Conservation (phyloP, 1,140 invertebrate species). For the Apis cerana region DNA sequence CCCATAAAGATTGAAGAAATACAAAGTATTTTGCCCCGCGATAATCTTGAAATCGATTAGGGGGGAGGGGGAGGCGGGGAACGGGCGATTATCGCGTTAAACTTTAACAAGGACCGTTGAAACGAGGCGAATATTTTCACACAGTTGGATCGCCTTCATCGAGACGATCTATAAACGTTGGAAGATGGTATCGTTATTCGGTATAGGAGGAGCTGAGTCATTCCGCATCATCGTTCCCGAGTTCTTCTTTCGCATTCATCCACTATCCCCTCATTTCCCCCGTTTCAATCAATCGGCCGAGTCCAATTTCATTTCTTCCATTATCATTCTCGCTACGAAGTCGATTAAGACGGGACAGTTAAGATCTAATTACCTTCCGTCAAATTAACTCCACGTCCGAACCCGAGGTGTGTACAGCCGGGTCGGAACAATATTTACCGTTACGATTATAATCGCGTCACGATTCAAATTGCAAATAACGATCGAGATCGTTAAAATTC, state of each 20-base stretch:
- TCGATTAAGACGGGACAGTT: slow-evolving; percentile 47
- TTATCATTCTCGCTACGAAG: slow-evolving; percentile 60
- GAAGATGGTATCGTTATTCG: slow-evolving; percentile 56
- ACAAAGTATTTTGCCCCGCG: no score
- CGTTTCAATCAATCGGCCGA: slow-evolving; percentile 62
- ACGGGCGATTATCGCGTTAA: background rate
- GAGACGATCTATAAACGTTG: slow-evolving; percentile 28
- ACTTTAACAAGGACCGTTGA: no score
- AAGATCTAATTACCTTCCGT: slow-evolving; percentile 60
- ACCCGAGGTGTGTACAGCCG: background rate
- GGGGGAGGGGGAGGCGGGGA: background rate
- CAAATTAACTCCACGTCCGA: slow-evolving; percentile 38
- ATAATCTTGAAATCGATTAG: no score
- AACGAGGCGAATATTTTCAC: slow-evolving; percentile 10
- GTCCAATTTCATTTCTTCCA: slow-evolving; percentile 61
- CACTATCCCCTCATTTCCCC: slow-evolving; percentile 44
- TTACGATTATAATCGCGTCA: background rate
- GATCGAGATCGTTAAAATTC: background rate
- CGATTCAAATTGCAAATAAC: background rate
- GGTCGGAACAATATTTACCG: background rate
- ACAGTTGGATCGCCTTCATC: slow-evolving; percentile 17
- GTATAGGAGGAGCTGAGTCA: slow-evolving; percentile 57
- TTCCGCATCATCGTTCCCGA: slow-evolving; percentile 57
- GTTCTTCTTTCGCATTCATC: slow-evolving; percentile 60
- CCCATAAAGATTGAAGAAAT: no score